phyloP scores from a whole-genome alignment of 2,797 vertebrate genomes.

The Podargus strigoides region DNA sequence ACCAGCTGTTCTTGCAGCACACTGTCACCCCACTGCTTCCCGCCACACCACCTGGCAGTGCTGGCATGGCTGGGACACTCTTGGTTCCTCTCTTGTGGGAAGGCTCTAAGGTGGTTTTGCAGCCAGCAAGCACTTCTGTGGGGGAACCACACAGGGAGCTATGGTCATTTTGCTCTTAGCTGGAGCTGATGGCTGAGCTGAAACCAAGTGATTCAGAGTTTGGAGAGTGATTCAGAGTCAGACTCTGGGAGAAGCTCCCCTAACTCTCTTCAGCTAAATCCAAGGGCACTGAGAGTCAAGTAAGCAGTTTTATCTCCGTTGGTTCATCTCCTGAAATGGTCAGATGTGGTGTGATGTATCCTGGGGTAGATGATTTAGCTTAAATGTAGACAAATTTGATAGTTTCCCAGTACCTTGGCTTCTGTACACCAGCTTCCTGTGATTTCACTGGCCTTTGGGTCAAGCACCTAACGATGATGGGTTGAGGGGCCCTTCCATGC shows the following conservation, averaged over 20 bases:
- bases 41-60: not conserved
- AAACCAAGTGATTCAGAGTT: slow-evolving; percentile 1
- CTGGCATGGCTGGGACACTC: rapidly evolving
- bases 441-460: not conserved
- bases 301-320: not conserved
- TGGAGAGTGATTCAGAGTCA: slow-evolving; percentile 16
- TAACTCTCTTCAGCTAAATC: not conserved
- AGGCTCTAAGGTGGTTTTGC: not conserved
- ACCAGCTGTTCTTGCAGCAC: not conserved
- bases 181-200: not conserved
- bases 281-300: not conserved
- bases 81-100: not conserved
- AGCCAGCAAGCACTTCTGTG: not conserved
- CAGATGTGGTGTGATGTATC: not conserved
- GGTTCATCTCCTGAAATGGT: not conserved
- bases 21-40: not conserved
- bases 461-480: not conserved
- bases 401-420: not conserved
- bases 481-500: not conserved
- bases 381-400: not conserved
- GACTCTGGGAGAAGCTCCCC: not conserved
- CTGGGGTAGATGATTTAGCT: not conserved
- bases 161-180: not conserved
- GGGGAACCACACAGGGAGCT: not conserved
- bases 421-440: not conserved